phyloP scores from a whole-genome alignment of 2,113 vertebrate genomes.

The Vulpes lagopus region DNA sequence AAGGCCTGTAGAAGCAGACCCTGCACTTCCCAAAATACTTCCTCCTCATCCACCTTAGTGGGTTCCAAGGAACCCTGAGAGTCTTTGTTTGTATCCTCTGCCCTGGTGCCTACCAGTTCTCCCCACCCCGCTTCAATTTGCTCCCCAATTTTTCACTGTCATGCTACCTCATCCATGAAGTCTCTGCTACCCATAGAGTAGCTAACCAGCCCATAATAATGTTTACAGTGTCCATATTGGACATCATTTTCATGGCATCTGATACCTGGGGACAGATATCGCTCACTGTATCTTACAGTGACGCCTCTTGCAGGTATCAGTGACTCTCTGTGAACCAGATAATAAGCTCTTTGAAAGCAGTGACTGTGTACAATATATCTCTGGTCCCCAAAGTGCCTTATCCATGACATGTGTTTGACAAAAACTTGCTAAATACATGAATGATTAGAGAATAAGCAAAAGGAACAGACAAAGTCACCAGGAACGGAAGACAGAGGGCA shows the following conservation, averaged over 20 bases:
- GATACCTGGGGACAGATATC: background rate
- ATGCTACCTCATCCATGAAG: background rate
- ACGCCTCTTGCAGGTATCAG: background rate
- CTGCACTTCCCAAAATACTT: background rate
- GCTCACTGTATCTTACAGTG: background rate
- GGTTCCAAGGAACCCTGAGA: background rate
- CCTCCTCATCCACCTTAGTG: background rate
- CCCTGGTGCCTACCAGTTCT: background rate
- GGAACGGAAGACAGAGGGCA: background rate
- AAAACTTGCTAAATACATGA: background rate
- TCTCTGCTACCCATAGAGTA: too few relatives aligned
- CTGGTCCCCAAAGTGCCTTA: background rate
- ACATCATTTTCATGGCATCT: background rate
- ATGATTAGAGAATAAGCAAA: slow-evolving; percentile 10
- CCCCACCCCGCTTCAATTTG: background rate
- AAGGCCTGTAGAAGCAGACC: background rate
- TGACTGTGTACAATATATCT: background rate
- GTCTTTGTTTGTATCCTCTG: background rate
- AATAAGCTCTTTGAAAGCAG: slow-evolving; percentile 27
- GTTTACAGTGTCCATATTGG: background rate
- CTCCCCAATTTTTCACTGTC: background rate
- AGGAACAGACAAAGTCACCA: background rate
- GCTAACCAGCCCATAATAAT: background rate
- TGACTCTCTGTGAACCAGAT: background rate
- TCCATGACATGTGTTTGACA: background rate